phyloP scores from a whole-genome alignment of 1,140 invertebrate genomes.

The Olivierus martensii region DNA sequence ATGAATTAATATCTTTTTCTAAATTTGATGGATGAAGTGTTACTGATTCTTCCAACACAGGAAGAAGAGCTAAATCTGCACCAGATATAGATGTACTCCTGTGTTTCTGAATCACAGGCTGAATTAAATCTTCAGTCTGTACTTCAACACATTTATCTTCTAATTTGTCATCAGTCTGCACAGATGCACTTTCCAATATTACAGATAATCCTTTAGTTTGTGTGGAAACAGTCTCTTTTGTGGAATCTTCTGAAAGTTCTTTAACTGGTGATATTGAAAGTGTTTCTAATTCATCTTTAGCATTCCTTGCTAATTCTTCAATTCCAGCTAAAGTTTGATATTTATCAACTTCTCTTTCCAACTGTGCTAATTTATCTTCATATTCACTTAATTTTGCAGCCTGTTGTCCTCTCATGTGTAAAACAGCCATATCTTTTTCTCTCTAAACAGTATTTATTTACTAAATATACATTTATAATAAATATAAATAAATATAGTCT shows the following conservation, averaged over 20 bases:
- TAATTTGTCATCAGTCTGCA: neutral
- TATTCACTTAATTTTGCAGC: conserved; percentile 29
- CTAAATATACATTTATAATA: no score
- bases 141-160: neutral
- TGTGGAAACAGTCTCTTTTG: no score
- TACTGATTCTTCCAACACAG: no score
- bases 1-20: no score
- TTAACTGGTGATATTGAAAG: no score
- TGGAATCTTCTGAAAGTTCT: no score
- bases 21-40: no score
- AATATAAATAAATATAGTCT: no score
- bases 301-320: conserved; percentile 15
- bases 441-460: conserved; percentile 4
- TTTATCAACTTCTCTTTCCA: conserved; percentile 32
- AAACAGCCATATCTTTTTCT: conserved; percentile 13
- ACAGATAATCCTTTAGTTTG: conserved; percentile 4
- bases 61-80: no score
- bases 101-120: no score
- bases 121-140: no score
- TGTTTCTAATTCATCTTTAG: conserved; percentile 6
- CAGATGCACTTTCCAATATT: neutral
- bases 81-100: no score
- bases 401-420: conserved; percentile 28
- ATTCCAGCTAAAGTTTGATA: conserved; percentile 31
- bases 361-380: conserved; percentile 26